A percentile compares a stretch with the other conserved stretches of the same genome.
Conservation (phyloP, 2,113 vertebrate genomes). For the Prunella himalayana region DNA sequence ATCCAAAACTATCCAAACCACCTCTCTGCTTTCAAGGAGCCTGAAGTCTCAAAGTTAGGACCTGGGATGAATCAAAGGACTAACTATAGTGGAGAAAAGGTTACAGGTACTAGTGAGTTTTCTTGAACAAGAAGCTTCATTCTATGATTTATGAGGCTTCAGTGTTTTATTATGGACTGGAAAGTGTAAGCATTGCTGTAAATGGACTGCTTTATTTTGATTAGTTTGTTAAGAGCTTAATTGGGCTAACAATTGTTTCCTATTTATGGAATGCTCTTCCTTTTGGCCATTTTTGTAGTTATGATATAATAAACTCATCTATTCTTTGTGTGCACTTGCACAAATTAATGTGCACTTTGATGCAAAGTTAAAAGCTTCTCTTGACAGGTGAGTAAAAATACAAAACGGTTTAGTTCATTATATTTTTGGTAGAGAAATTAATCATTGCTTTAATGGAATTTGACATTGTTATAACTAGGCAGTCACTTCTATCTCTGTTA, state of each 20-base stretch:
- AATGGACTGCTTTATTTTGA: background rate
- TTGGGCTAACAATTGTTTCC: background rate
- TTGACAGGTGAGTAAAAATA: background rate
- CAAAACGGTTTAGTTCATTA: background rate
- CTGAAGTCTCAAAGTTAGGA: background rate
- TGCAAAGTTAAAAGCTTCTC: background rate
- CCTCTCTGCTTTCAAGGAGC: background rate
- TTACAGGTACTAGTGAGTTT: background rate
- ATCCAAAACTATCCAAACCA: background rate
- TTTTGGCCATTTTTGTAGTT: background rate
- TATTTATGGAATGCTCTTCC: background rate
- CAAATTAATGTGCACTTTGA: background rate
- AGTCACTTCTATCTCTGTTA: background rate
- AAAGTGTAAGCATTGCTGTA: background rate
- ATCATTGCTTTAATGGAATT: background rate
- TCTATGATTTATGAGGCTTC: background rate
- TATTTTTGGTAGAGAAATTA: background rate
- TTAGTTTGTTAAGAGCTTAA: background rate
- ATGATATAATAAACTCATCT: background rate
- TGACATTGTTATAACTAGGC: background rate
- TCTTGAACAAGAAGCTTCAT: background rate
- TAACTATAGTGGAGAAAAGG: background rate
- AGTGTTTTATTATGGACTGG: background rate
- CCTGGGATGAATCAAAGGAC: fast-evolving
- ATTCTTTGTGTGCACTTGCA: background rate